phyloP scores from a whole-genome alignment of 2,797 vertebrate species.

The Percopsis omiscomaycus region DNA sequence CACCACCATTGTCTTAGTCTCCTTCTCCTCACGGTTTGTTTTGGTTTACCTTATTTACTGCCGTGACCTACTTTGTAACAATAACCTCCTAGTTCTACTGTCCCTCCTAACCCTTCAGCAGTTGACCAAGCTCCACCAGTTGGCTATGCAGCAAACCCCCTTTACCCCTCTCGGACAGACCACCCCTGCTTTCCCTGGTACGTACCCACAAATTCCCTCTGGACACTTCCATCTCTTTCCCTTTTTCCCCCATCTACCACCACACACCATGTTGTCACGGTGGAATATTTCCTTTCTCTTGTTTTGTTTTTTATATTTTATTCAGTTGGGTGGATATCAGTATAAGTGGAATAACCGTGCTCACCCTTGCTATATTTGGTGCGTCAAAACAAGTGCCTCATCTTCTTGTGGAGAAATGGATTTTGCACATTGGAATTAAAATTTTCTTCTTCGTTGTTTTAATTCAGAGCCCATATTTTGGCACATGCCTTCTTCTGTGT shows the following conservation, averaged over 20 bases:
- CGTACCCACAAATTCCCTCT: constrained; percentile 91
- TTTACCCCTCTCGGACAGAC: constrained; percentile 97
- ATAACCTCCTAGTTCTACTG: constrained; percentile 99
- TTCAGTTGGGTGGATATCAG: no score
- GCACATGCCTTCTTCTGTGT: no score
- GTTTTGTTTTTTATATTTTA: constrained; percentile 34
- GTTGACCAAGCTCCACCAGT: constrained; percentile 98
- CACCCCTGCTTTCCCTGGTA: constrained; percentile 97
- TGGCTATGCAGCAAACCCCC: constrained; percentile 98
- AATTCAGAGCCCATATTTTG: no score
- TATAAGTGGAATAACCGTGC: no score
- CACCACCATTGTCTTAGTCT: constrained; percentile 83
- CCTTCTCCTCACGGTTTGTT: constrained; percentile 82
- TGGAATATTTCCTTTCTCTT: constrained; percentile 62
- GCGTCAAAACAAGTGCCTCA: no score
- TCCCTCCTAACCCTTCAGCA: constrained; percentile 97
- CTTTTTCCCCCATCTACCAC: constrained; percentile 68
- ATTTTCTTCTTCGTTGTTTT: no score
- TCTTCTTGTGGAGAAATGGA: no score
- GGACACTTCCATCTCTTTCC: constrained; percentile 84
- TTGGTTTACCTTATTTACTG: constrained; percentile 77
- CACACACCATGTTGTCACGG: constrained; percentile 70
- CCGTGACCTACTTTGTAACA: constrained; percentile 90
- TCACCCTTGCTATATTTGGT: no score
- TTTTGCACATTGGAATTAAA: no score